Base-by-base conservation (phyloP, 2,888 invertebrate genomes). In the Drosophila emarginata region DNA sequence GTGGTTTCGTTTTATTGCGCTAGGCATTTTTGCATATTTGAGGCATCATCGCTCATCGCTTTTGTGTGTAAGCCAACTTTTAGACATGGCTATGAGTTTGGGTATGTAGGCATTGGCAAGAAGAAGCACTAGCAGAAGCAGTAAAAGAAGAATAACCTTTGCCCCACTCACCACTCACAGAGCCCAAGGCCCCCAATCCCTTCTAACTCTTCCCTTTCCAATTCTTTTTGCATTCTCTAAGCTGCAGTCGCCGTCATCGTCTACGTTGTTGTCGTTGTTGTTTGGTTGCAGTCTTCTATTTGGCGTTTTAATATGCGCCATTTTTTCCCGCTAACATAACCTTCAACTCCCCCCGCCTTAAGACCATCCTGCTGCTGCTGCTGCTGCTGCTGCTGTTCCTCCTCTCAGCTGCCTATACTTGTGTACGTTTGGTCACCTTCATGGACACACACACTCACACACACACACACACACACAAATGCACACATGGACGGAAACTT, bases 11-110 rank as follows among this genome's bases (percentile, higher is more conserved):
- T 88, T 83, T 87, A 82, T 87, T 85, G 88, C 88, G 87, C 87
- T 79, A 74, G 79, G 88, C 85, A 88, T 88, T 85, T 85, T 85
- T 85, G 85, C 85, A 85, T 85, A 85, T 88, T 85, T 85, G 85
- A 85, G 85, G 85, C 85, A 85, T 85, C 85, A 88, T 85, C 88
- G 85, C 85, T 85, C 88, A 88, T 88, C 81, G 87, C 87, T 83
- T 88, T 88, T 87, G 87, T 88, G 62, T 64, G 76, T 86, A 82
- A 72, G 66, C 76, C 68, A 76, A 76, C 76, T 76, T 71, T 71
- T 72, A 71, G 71, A 71, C 71, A 71, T 72, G 23, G 71, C 72
- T 60, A 21, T 21, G 9, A 9, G 32, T 1, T 9, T 32, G 32
- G 32, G 32, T 45, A 21, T 45, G 40, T 45, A 18, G 40, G 40